Conservation (phyloP, 1,140 invertebrate genomes). For the Catajapyx aquilonaris region DNA sequence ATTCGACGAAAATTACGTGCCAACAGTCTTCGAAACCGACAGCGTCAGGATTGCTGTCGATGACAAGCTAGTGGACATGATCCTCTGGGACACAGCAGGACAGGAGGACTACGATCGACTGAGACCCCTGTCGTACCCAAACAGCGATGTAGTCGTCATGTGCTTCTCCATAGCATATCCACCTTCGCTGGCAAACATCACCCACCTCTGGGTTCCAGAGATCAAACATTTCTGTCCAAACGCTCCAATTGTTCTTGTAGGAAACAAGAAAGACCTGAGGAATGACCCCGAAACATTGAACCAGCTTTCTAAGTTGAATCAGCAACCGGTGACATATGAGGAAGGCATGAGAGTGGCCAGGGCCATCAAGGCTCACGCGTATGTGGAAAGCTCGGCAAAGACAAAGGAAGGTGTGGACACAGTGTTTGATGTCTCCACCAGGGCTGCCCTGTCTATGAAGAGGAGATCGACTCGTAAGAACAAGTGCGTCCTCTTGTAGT, state of each 20-base stretch:
- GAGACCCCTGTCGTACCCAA: slow-evolving; percentile 27
- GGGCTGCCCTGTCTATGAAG: slow-evolving; percentile 7
- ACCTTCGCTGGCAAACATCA: slow-evolving; percentile 96
- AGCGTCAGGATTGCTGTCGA: no score
- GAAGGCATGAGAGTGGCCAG: slow-evolving; percentile 6
- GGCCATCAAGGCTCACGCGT: slow-evolving; percentile 5
- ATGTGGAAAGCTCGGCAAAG: slow-evolving; percentile 9
- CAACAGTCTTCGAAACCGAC: no score
- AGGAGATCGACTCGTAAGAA: no score
- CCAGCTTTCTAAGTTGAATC: background rate
- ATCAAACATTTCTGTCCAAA: slow-evolving; percentile 97
- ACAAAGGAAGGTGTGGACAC: slow-evolving; percentile 4
- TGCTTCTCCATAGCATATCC: slow-evolving; percentile 98
- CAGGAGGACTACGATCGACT: slow-evolving; percentile 42
- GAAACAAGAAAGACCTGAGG: slow-evolving; percentile 25
- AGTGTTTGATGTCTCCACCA: slow-evolving; percentile 2
- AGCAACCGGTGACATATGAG: slow-evolving; percentile 3
- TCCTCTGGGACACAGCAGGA: slow-evolving; percentile 42
- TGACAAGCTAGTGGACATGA: slow-evolving; percentile 40
- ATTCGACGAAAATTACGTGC: slow-evolving; percentile 94
- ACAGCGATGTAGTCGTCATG: slow-evolving; percentile 96
- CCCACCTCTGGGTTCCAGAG: slow-evolving; percentile 98
- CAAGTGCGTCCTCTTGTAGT: no score
- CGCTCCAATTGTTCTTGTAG: slow-evolving; percentile 93
- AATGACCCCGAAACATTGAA: slow-evolving; percentile 1